Evolutionary conservation across 2,888 invertebrate genomes (phyloP).

Genomic region (Eupithecia abbreviata): DNA sequence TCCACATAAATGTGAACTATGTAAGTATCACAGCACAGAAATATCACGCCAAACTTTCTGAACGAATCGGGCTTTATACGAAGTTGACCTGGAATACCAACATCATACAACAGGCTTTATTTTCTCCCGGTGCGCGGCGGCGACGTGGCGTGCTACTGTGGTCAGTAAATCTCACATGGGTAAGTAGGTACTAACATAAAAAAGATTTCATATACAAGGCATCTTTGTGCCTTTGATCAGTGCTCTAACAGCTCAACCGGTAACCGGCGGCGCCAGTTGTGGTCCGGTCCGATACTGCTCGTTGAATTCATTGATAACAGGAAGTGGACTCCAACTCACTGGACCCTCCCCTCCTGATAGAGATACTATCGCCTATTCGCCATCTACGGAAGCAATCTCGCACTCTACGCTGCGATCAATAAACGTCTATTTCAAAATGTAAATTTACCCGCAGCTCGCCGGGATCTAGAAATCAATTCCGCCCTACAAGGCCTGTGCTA

Average conservation of each 20-base stretch:
- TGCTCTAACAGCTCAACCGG: constrained; percentile 55
- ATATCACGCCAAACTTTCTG: background rate
- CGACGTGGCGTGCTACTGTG: background rate
- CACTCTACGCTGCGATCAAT: constrained; percentile 27
- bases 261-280: constrained; percentile 41
- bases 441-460: constrained; percentile 32
- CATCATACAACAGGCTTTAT: background rate
- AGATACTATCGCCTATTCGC: constrained; percentile 47
- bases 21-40: background rate
- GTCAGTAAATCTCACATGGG: too few species aligned
- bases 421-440: constrained; percentile 35
- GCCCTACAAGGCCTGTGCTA: constrained; percentile 40
- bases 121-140: background rate
- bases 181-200: background rate
- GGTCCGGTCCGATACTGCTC: constrained; percentile 49
- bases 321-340: constrained; percentile 52
- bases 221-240: constrained; percentile 16
- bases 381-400: constrained; percentile 39
- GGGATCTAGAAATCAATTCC: constrained; percentile 42
- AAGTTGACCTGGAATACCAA: background rate
- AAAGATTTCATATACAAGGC: background rate
- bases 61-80: background rate
- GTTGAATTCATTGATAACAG: constrained; percentile 70
- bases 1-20: background rate
- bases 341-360: constrained; percentile 44